These are phyloP conservation scores for Thripadectes ignobilis DNA, from an alignment of 2,797 vertebrate species.

Conservation along the genomic window DNA sequence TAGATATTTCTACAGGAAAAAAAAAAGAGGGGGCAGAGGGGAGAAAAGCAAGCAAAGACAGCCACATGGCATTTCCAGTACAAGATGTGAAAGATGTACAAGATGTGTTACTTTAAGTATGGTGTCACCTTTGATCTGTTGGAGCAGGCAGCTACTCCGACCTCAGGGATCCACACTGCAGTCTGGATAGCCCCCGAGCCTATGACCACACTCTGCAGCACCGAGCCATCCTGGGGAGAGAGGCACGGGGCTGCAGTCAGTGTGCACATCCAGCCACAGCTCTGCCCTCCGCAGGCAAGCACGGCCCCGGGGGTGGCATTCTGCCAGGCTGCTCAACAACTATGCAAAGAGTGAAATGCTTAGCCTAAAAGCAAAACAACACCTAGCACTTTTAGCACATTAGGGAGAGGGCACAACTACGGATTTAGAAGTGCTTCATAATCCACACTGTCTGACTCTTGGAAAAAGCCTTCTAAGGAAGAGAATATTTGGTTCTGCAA, in stretches of 20 bases:
- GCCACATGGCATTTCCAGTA: background rate
- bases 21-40: background rate
- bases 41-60: background rate
- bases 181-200: slow-evolving; percentile 94
- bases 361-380: background rate
- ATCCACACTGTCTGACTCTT: background rate
- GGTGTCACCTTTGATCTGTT: slow-evolving; percentile 92
- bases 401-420: background rate
- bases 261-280: background rate
- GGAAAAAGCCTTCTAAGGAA: background rate
- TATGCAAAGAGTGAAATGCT: background rate
- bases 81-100: background rate
- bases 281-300: background rate
- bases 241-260: background rate
- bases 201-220: slow-evolving; percentile 93
- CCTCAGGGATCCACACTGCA: slow-evolving; percentile 96
- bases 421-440: background rate
- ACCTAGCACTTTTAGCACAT: background rate
- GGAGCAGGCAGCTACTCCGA: slow-evolving; percentile 94
- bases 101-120: background rate
- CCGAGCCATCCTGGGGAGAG: slow-evolving; percentile 87
- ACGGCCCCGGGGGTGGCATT: background rate
- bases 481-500: background rate
- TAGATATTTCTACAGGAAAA: background rate
- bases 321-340: background rate